These are phyloP conservation scores for Pundamilia nyererei DNA, from an alignment of 2,113 vertebrate species.

Conservation along the genomic window DNA sequence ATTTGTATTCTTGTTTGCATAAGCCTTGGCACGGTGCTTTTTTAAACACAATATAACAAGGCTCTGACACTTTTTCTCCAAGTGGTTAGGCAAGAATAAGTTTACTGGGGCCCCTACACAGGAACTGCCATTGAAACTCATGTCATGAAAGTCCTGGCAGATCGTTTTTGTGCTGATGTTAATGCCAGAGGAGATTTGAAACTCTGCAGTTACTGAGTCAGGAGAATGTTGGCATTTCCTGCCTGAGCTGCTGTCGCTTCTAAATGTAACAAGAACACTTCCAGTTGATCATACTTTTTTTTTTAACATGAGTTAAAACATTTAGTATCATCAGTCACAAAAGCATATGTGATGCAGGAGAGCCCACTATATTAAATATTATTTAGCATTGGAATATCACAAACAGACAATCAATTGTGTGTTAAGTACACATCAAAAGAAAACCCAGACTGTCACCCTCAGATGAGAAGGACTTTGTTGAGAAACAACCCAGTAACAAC, in stretches of 20 bases:
- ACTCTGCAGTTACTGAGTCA: neutral
- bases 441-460: neutral
- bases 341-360: neutral
- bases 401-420: neutral
- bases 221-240: neutral
- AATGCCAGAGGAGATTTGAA: neutral
- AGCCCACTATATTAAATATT: neutral
- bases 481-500: neutral
- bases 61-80: neutral
- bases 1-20: neutral
- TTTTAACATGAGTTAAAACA: neutral
- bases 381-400: neutral
- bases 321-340: neutral
- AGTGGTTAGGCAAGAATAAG: neutral
- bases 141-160: neutral
- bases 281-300: neutral
- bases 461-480: neutral
- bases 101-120: neutral
- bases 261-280: neutral
- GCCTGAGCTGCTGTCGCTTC: neutral
- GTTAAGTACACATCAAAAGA: neutral
- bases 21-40: rapidly evolving
- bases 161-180: rapidly evolving
- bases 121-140: neutral
- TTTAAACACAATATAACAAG: neutral